phyloP scores from a whole-genome alignment of 2,113 vertebrate species.

The Petaurus breviceps region DNA sequence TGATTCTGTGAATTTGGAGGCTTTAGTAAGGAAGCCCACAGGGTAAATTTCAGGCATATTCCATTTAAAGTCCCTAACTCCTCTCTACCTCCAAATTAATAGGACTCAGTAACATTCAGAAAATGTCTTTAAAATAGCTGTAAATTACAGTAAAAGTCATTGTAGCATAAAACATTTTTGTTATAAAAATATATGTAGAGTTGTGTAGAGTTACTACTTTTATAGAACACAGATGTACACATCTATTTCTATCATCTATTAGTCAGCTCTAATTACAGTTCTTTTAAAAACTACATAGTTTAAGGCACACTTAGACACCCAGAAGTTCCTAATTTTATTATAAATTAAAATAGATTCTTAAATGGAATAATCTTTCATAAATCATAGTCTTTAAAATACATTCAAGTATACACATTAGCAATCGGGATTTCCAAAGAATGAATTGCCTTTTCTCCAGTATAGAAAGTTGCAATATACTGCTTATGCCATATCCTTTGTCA shows the following conservation, averaged over 20 bases:
- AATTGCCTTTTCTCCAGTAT: not conserved
- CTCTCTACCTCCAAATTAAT: conserved; percentile 24
- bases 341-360: conserved; percentile 23
- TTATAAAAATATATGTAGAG: conserved; percentile 76
- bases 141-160: conserved; percentile 55
- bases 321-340: conserved; percentile 34
- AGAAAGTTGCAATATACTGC: not conserved
- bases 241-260: conserved; percentile 76
- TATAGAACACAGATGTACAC: conserved; percentile 78
- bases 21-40: not conserved
- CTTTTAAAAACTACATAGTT: conserved; percentile 75
- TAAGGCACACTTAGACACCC: conserved; percentile 43
- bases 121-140: conserved; percentile 24
- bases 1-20: not conserved
- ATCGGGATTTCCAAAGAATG: not conserved
- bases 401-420: not conserved
- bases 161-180: conserved; percentile 68
- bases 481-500: not conserved
- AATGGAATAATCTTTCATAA: conserved; percentile 20
- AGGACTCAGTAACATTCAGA: conserved; percentile 51
- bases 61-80: not conserved
- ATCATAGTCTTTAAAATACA: conserved; percentile 8
- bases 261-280: conserved; percentile 76
- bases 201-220: conserved; percentile 57
- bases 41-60: conserved; percentile 51